phyloP scores from a whole-genome alignment of 2,113 vertebrate genomes.

The Dasyurus viverrinus region DNA sequence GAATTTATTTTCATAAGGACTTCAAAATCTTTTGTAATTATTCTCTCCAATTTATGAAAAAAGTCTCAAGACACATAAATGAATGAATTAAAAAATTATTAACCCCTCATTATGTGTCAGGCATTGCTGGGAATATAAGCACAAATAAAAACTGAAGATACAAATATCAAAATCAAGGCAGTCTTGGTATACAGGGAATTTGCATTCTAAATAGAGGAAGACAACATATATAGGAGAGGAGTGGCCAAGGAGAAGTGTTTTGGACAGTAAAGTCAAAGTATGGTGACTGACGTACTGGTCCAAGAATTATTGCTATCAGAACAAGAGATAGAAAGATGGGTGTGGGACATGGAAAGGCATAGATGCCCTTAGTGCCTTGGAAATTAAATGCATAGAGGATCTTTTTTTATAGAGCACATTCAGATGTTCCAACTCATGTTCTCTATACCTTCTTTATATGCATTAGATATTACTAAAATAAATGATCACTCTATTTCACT shows the following conservation, averaged over 20 bases:
- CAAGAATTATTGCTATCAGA: not conserved
- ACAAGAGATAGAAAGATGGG: not conserved
- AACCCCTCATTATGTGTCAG: not conserved
- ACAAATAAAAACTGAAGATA: not conserved
- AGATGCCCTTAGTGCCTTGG: not conserved
- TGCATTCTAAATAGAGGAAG: not conserved
- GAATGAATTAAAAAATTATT: not conserved
- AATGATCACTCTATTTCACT: not conserved
- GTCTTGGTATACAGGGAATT: not conserved
- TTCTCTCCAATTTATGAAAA: not conserved
- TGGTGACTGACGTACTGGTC: not conserved
- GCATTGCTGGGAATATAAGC: not conserved
- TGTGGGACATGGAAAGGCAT: not conserved
- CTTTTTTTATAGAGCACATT: not conserved
- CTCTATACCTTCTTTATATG: not conserved
- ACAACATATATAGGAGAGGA: not conserved
- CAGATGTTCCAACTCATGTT: not conserved
- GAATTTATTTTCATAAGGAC: conserved; percentile 11
- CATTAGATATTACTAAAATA: not conserved
- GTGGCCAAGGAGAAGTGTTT: not conserved
- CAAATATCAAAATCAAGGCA: not conserved
- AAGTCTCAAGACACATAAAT: not conserved
- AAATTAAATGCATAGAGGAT: not conserved
- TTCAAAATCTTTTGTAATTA: not conserved
- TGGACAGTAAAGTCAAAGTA: not conserved